Percentiles rank a stretch among this genome's conserved stretches.
Evolutionary conservation across 2,113 vertebrate species (phyloP).

Genomic region (Gnathonemus longibarbis): DNA sequence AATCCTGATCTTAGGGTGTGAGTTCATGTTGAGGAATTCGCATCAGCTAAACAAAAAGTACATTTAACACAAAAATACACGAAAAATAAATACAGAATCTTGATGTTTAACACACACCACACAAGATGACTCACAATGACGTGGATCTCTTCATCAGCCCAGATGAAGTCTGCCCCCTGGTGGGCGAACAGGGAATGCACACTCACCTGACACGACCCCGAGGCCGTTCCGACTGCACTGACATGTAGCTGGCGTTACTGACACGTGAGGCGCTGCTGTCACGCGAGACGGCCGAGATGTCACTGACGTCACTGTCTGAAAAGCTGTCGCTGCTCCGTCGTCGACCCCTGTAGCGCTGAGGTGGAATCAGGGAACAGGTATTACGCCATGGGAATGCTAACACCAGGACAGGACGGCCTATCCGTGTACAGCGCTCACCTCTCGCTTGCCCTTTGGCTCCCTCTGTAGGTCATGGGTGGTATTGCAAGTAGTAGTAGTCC

Average conservation of each 20-base stretch:
- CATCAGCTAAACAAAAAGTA: neutral
- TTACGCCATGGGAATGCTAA: neutral
- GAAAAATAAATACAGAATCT: neutral
- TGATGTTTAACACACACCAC: neutral
- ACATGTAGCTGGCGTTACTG: constrained; percentile 99
- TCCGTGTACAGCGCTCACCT: constrained; percentile 42
- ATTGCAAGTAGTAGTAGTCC: constrained; percentile 75
- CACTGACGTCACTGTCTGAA: constrained; percentile 98
- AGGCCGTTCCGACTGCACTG: constrained; percentile 94
- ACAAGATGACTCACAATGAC: neutral
- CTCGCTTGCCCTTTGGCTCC: constrained; percentile 68
- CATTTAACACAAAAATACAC: neutral
- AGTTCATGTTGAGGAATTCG: neutral
- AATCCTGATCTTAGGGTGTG: neutral
- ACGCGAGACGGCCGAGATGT: constrained; percentile 95
- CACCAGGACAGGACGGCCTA: neutral
- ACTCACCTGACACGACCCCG: constrained; percentile 85
- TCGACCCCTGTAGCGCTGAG: constrained; percentile 83
- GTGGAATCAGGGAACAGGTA: neutral
- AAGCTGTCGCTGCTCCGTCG: constrained; percentile 91
- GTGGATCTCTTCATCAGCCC: neutral
- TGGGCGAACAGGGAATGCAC: neutral
- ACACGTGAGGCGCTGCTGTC: constrained; percentile 99
- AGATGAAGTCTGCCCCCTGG: neutral
- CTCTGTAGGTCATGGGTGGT: constrained; percentile 90